Base-by-base conservation (phyloP, 2,797 vertebrate species). In the Micromesistius poutassou region DNA sequence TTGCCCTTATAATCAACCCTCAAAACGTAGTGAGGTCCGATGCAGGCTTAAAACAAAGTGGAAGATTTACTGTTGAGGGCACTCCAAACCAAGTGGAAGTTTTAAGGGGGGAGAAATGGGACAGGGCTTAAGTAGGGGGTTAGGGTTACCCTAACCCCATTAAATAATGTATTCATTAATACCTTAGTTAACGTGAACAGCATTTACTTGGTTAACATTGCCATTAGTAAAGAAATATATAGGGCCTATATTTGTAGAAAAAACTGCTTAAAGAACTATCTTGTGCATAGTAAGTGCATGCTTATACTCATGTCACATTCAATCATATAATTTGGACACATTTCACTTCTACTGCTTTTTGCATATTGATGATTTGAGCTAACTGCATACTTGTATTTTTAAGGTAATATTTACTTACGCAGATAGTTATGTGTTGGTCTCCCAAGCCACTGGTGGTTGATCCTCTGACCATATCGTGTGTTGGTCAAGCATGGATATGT, bases 391-490 rank as follows among this genome's bases (percentile, higher is more conserved):
- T 33, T 71, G 28, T 33, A 30, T 71, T 71, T 33, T 9, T 71
- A 31, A 9, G 9, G 19, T 33, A 10, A n/a, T 31, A 22, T 83
- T 7, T 85, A 92, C 94, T 94, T 89, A 95, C 94, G 72, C 85
- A 86, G 88, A 87, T 84, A 91, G 87, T 88, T 86, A 86, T 86
- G 85, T 90, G 88, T 84, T 90, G 89, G 89, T 88, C 86, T 91
- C 87, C 90, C 84, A 88, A 89, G 90, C 91, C 90, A 87, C 90
- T 83, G 86, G 86, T 81, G 87, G 87, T 86, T 86, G 83, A 75
- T 86, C 82, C 46, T 81, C 79, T 86, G 87, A 93, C 89, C 94
- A 95, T 94, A 82, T 87, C 91, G 87, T 78, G 80, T 78, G 80
- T 88, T 82, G 46, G 70, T 78, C 83, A 14, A 33, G 12, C 70